Base-by-base conservation (phyloP, 2,797 vertebrate genomes). In the Steatocranus sp. region DNA sequence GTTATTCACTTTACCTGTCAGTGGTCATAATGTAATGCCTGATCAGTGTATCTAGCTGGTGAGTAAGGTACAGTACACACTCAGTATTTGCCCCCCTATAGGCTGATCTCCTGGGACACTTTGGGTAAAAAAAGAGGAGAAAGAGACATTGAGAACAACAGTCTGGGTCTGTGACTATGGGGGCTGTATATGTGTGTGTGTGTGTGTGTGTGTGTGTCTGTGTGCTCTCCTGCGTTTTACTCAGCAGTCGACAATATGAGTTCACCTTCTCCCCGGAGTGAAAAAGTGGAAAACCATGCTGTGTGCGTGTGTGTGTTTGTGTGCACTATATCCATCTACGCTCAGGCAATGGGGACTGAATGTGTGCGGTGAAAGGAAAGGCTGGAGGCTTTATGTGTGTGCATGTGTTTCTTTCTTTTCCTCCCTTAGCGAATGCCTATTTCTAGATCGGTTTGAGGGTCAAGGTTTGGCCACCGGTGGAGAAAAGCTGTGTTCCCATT, bases 391-490 rank as follows among this genome's bases (percentile, higher is more conserved):
- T 82, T 87, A 36, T 93, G 81, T 91, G 89, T 89, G 89, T 23
- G 84, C 79, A 88, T 87, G 91, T 91, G 89, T 91, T 87, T 93
- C 84, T 89, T 91, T 93, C 87, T 90, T 86, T 88, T 88, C 51
- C 90, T 95, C 93, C 94, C 87, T 87, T 85, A 94, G 94, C 87
- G 89, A 92, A 92, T 90, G 90, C 93, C 95, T 96, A 96, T 96
- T 96, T 96, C 94, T 94, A 95, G 94, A 94, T 89, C 89, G 53
- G 94, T 94, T 94, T 89, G 91, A 94, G 95, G 95, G 95, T 96
- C 95, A 96, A 94, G 95, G 95, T 96, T 96, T 96, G 95, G 95
- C 94, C 95, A 96, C 94, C 90, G 87, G 88, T 93, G 92, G 92
- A 95, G 95, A 95, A 95, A 95, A 93, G 92, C 93, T 94, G 91